Percentiles rank a stretch among this genome's conserved stretches.
Evolutionary conservation across 2,113 vertebrate genomes (phyloP).

Genomic region (Corvus moneduloides): DNA sequence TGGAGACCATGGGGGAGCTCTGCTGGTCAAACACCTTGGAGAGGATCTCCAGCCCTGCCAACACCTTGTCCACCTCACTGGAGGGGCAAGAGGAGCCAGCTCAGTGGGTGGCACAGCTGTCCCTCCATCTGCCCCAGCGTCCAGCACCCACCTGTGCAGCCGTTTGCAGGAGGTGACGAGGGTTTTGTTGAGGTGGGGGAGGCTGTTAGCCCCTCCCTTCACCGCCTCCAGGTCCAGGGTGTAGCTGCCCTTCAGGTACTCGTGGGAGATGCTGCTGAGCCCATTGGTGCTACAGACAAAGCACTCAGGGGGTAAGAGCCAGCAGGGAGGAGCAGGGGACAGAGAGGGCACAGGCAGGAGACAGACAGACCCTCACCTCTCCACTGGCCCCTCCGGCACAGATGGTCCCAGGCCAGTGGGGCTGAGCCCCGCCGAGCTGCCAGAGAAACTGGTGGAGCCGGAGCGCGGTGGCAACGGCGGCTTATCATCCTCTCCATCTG

Average conservation of each 20-base stretch:
- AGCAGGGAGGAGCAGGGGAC: background rate
- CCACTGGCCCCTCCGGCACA: slow-evolving; percentile 71
- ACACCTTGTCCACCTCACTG: slow-evolving; percentile 94
- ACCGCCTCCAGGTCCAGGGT: slow-evolving; percentile 92
- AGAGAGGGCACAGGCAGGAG: background rate
- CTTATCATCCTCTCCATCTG: slow-evolving; percentile 96
- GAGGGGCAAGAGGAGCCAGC: background rate
- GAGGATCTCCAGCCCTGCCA: slow-evolving; percentile 91
- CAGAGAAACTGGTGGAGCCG: slow-evolving; percentile 81
- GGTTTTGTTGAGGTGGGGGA: slow-evolving; percentile 93
- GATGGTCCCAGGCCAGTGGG: background rate
- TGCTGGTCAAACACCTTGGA: slow-evolving; percentile 97
- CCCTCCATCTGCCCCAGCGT: background rate
- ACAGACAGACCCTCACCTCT: slow-evolving; percentile 76
- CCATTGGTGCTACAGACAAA: slow-evolving; percentile 75
- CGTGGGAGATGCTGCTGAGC: slow-evolving; percentile 87
- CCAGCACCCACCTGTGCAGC: slow-evolving; percentile 81
- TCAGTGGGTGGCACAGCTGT: background rate
- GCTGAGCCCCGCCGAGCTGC: background rate
- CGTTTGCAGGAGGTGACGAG: slow-evolving; percentile 89
- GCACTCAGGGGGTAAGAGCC: background rate
- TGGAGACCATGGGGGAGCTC: slow-evolving; percentile 88
- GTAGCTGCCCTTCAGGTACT: slow-evolving; percentile 95
- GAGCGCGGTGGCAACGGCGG: slow-evolving; percentile 89
- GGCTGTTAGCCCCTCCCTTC: slow-evolving; percentile 82